Percentiles rank a stretch among this genome's conserved stretches.
These are phyloP conservation scores for Excalfactoria chinensis DNA, from an alignment of 2,113 vertebrate species.

Conservation along the genomic window DNA sequence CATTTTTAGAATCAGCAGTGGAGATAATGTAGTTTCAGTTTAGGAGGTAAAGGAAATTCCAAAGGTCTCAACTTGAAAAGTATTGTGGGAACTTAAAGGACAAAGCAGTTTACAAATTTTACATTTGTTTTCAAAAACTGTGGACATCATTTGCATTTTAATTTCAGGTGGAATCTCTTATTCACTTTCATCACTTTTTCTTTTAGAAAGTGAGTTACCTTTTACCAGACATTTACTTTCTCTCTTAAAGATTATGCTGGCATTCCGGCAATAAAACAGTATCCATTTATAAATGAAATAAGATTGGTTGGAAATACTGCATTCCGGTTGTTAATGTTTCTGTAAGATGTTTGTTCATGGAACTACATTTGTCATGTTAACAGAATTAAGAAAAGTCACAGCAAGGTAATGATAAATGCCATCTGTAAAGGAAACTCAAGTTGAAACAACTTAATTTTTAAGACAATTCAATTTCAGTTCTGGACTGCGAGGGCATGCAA, in stretches of 20 bases:
- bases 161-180: neutral
- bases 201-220: neutral
- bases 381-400: slow-evolving; percentile 24
- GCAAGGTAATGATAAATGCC: slow-evolving; percentile 41
- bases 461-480: slow-evolving; percentile 54
- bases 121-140: neutral
- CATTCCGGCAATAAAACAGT: neutral
- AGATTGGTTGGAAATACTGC: slow-evolving; percentile 34
- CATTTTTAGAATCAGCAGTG: fast-evolving
- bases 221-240: slow-evolving; percentile 14
- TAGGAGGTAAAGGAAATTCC: neutral
- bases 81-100: neutral
- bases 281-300: neutral
- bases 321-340: neutral
- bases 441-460: slow-evolving; percentile 52
- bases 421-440: slow-evolving; percentile 28
- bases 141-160: neutral
- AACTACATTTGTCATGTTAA: slow-evolving; percentile 33
- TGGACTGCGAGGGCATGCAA: neutral
- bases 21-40: neutral
- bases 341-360: slow-evolving; percentile 20
- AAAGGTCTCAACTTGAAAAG: neutral
- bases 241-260: neutral
- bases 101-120: neutral
- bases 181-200: neutral